Evolutionary conservation across 2,113 vertebrate species (phyloP), one percentile per base, ranked within the genome.

Genomic region (Hassar affinis): DNA sequence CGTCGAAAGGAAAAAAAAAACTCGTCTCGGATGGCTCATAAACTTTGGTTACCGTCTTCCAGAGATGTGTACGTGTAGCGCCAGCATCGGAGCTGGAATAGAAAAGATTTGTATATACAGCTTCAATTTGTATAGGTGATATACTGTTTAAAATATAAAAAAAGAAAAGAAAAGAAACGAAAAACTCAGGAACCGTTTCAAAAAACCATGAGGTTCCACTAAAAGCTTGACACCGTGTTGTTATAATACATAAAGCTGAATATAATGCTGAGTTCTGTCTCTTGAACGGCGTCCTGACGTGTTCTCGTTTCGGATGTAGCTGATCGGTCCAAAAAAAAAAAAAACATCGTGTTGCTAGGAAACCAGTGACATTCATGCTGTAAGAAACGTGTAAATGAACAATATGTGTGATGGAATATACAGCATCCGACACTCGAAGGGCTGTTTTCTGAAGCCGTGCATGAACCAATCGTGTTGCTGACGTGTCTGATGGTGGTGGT

Each of bases 31-130:
- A 92, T 88, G 86, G 88, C 79, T 92, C 90, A 87, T 77, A 90
- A 93, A 93, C 93, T 95, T 95, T 94, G 93, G 94, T 95, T 93
- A 94, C 90, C 90, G 88, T 91, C 89, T 92, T 89, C 90, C 91
- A 92, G 87, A 92, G 89, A 91, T 89, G 92, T 92, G 90, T 75
- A 57, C 90, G 92, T 92, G 91, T 89, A 88, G 87, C 91, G 92
- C 89, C 90, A 90, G 90, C 90, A 88, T 57, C 90, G 38, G 1
- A 71, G 89, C 91, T 91, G 88, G 75, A 87, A 88, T 93, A 93
- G 87, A 93, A 93, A 93, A 92, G 87, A 68, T 90, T 90, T 1
- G 22, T 62, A 1, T 66, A 5, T 62, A 33, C 15, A 33, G 6
- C 38, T 42, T 42, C 38, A 2, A 42, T 3, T 42, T 42, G 38